Conservation (phyloP, 2,113 vertebrate species). For the Platysteira castanea region DNA sequence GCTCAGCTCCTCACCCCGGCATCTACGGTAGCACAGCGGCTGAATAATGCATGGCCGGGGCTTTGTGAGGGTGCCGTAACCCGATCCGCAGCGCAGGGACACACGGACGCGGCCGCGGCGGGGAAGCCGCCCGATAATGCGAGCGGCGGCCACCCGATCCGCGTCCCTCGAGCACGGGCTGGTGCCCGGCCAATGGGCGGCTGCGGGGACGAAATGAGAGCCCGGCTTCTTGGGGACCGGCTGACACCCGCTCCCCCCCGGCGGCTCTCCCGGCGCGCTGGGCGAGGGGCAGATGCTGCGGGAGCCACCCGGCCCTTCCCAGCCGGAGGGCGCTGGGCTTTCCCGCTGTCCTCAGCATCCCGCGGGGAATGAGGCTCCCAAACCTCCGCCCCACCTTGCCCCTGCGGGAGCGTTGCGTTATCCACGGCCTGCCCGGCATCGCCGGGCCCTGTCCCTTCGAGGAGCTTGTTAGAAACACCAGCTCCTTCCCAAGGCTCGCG, state of each 20-base stretch:
- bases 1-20: neutral
- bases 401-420: accelerated
- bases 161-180: constrained; percentile 49
- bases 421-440: too few relatives aligned
- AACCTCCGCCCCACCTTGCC: accelerated
- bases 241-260: neutral
- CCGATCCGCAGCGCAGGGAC: constrained; percentile 30
- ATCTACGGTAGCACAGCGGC: neutral
- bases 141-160: constrained; percentile 56
- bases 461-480: accelerated
- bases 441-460: accelerated
- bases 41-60: constrained; percentile 65
- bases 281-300: neutral
- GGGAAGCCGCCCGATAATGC: constrained; percentile 48
- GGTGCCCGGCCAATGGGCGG: constrained; percentile 32
- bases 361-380: neutral
- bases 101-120: neutral
- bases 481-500: neutral
- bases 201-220: constrained; percentile 15
- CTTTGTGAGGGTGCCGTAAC: constrained; percentile 61
- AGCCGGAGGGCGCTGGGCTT: neutral
- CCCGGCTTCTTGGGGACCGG: neutral
- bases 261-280: neutral
- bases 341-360: neutral
- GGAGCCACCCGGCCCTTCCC: neutral